Base-by-base conservation (phyloP, 2,888 invertebrate species). In the Orthosia gracilis region DNA sequence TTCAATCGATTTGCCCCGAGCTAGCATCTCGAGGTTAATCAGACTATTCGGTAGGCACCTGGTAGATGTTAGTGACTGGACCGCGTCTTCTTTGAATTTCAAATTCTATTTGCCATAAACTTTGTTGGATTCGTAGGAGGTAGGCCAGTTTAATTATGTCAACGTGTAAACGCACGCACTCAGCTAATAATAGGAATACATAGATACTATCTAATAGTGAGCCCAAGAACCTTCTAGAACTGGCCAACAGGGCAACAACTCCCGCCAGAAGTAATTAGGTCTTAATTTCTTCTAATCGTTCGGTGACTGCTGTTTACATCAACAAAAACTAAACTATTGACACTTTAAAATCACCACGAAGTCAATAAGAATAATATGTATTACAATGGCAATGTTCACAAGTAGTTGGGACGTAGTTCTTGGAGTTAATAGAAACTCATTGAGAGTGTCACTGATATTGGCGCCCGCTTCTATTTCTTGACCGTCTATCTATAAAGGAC, bases 401-500 rank as follows among this genome's bases (percentile, higher is more conserved):
- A 67, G 59, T 65, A 49, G 64, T 62, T 21, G 40, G n/a, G 13
- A 58, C 52, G 26, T n/a, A n/a, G 50, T 65, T 62, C 62, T 58
- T 57, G 55, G 26, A 79, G 31, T 64, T 72, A 68, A 83, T 73
- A 82, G 67, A 75, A 65, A 76, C 72, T 83, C 58, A 70, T 83
- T 83, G 61, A 70, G 72, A 69, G 65, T 71, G 74, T 57, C 23
- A 1, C 71, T 52, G 83, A 75, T 82, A 75, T 65, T 61, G 47
- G 18, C 69, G 55, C n/a, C 23, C 49, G 66, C 23, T 50, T 31
- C 72, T 58, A 52, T 69, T 76, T 73, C 82, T 81, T 78, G 69
- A 61, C 61, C 64, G 65, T 69, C 73, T 79, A 83, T 79, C 83
- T 72, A 59, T 75, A 83, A 75, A 83, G 84, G 76, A 83, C 84